Conservation (phyloP, 2,797 vertebrate genomes). For the Sus cebifrons region DNA sequence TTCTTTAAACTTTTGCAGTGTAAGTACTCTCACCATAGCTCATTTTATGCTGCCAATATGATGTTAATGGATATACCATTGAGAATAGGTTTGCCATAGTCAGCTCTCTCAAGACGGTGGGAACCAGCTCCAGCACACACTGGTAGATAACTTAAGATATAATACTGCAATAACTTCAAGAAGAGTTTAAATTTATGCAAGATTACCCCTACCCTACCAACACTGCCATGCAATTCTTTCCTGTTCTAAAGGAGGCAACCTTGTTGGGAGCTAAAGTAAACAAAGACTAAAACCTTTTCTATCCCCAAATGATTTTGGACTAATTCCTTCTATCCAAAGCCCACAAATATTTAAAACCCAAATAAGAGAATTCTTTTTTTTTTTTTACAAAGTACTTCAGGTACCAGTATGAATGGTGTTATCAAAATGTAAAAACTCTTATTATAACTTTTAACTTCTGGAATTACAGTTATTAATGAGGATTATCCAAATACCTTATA, state of each 20-base stretch:
- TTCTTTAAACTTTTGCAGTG: neutral
- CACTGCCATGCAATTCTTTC: neutral
- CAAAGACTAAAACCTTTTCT: conserved; percentile 12
- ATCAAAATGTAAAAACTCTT: conserved; percentile 72
- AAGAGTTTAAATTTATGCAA: conserved; percentile 21
- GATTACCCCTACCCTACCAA: neutral
- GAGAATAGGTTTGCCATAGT: neutral
- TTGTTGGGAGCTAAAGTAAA: conserved; percentile 47
- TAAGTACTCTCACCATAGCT: neutral
- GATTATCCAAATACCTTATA: conserved; percentile 72
- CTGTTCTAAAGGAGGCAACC: conserved; percentile 26
- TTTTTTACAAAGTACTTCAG: conserved; percentile 65
- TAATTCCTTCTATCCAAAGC: conserved; percentile 43
- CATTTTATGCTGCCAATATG: neutral
- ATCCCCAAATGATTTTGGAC: conserved; percentile 33
- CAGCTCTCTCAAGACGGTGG: neutral
- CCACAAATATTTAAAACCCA: conserved; percentile 57
- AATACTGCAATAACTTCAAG: neutral
- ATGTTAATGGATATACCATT: neutral
- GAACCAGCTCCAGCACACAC: neutral
- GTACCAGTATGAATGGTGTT: conserved; percentile 31
- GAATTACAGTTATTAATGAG: conserved; percentile 74
- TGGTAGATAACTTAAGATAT: conserved; percentile 29
- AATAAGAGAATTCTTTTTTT: conserved; percentile 59
- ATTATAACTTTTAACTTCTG: conserved; percentile 73